Percentiles rank a stretch among this genome's conserved stretches.
phyloP scores from a whole-genome alignment of 2,113 vertebrate genomes.

The Baryphthengus martii region DNA sequence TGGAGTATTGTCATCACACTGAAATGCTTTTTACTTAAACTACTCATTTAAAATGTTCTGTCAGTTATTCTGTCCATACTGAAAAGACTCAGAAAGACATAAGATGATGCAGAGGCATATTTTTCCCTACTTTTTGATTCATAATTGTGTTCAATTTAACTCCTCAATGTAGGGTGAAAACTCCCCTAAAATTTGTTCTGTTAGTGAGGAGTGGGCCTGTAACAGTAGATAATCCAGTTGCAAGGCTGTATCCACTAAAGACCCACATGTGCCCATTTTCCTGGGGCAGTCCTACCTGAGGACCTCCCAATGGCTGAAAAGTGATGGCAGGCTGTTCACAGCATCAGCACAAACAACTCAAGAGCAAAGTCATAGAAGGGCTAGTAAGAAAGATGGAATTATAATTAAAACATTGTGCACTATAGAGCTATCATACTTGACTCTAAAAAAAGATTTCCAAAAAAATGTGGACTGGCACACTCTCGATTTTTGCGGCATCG shows the following conservation, averaged over 20 bases:
- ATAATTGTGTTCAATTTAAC: background rate
- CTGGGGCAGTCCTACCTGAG: background rate
- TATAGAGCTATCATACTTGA: background rate
- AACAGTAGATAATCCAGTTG: background rate
- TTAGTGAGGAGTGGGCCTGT: background rate
- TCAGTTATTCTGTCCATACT: background rate
- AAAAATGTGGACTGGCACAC: background rate
- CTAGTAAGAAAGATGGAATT: background rate
- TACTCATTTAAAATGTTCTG: background rate
- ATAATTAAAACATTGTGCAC: background rate
- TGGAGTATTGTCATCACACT: background rate
- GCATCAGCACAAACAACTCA: background rate
- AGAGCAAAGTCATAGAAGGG: background rate
- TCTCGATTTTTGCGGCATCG: background rate
- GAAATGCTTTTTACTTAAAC: background rate
- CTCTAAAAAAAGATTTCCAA: background rate
- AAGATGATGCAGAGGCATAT: background rate
- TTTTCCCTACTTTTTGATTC: background rate
- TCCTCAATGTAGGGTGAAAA: background rate
- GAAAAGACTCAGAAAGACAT: background rate
- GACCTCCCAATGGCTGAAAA: background rate
- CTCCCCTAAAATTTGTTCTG: background rate
- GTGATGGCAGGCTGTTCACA: fast-evolving
- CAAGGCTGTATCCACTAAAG: background rate
- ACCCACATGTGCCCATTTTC: background rate